A percentile compares a stretch with the other conserved stretches of the same genome.
phyloP scores from a whole-genome alignment of 1,140 invertebrate species.

The Phymorhynchus buccinoides region DNA sequence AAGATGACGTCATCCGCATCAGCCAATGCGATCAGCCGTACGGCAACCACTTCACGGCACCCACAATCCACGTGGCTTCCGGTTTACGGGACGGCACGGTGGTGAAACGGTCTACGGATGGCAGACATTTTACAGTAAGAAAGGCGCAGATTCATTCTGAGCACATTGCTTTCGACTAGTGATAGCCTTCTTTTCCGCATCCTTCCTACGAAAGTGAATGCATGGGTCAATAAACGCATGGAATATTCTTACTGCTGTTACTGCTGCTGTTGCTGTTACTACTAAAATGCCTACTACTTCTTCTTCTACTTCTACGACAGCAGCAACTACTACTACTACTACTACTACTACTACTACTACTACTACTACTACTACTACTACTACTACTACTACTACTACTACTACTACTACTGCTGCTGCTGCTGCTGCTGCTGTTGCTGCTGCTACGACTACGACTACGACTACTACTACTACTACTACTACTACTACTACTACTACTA shows the following conservation, averaged over 20 bases:
- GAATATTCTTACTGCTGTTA: background rate
- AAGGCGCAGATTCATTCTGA: background rate
- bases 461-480: no score
- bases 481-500: constrained; percentile 16
- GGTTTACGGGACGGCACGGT: background rate
- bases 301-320: background rate
- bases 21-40: background rate
- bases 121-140: constrained; percentile 20
- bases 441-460: background rate
- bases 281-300: background rate
- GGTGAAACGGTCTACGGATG: constrained; percentile 9
- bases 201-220: no score
- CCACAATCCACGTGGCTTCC: background rate
- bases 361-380: constrained; percentile 18
- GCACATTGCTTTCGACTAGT: background rate
- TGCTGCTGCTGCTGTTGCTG: background rate
- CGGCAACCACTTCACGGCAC: background rate
- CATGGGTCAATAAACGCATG: no score
- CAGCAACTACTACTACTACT: background rate
- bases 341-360: no score
- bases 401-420: background rate
- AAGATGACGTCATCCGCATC: constrained; percentile 39
- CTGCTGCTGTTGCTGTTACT: background rate
- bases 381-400: background rate
- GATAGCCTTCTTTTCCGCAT: no score